Conservation (phyloP, 2,113 vertebrate genomes). For the Pipa parva region DNA sequence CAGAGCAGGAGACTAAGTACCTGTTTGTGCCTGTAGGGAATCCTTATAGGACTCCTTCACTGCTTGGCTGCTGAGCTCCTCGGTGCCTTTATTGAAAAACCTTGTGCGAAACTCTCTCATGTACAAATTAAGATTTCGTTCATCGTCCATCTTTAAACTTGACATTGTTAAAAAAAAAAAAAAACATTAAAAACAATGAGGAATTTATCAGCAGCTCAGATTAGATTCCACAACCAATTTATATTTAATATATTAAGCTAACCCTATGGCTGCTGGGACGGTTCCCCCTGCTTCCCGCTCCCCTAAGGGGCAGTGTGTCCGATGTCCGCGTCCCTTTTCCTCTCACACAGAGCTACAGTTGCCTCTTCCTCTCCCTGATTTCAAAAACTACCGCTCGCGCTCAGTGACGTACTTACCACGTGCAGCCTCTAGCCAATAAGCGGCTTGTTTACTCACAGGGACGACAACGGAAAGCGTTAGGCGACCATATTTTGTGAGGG, state of each 20-base stretch:
- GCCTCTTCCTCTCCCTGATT: neutral
- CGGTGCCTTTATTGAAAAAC: neutral
- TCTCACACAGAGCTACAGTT: neutral
- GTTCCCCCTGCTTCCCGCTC: neutral
- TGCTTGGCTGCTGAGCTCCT: neutral
- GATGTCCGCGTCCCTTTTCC: neutral
- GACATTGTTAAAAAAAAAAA: neutral
- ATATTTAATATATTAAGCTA: no score
- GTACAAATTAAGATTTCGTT: neutral
- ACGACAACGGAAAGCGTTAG: neutral
- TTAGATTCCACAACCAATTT: no score
- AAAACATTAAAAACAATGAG: neutral
- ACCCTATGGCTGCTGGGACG: neutral
- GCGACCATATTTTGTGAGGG: slow-evolving; percentile 13
- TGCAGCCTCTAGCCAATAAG: neutral
- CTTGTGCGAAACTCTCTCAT: slow-evolving; percentile 17
- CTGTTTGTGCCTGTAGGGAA: neutral
- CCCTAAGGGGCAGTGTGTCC: neutral
- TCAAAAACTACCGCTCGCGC: slow-evolving; percentile 21
- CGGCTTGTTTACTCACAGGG: neutral
- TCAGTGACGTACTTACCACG: neutral
- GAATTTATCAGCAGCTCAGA: neutral
- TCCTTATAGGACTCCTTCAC: slow-evolving; percentile 6
- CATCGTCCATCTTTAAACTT: neutral
- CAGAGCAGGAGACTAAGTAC: no score